These are phyloP conservation scores for Muraenolepis orangiensis DNA, from an alignment of 2,797 vertebrate genomes.

Conservation along the genomic window DNA sequence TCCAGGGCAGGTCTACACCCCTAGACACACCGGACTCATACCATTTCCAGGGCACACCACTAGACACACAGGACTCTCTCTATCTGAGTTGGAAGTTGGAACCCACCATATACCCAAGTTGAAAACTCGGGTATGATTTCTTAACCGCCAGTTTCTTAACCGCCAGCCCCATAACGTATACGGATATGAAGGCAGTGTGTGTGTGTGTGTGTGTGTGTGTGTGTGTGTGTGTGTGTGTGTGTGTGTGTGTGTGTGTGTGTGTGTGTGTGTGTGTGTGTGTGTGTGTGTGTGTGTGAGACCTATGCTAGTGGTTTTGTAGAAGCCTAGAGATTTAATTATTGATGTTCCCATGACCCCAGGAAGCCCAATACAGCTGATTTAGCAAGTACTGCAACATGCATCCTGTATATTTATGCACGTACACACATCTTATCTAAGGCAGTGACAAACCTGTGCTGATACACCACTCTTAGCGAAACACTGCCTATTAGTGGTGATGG, in stretches of 20 bases:
- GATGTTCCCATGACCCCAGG: conserved; percentile 62
- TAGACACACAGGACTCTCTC: too few relatives aligned
- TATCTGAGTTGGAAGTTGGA: too few relatives aligned
- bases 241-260: neutral
- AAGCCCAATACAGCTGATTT: conserved; percentile 52
- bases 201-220: too few relatives aligned
- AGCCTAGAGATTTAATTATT: conserved; percentile 72
- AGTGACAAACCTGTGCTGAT: neutral
- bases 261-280: conserved; percentile 8
- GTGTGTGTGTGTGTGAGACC: conserved; percentile 31
- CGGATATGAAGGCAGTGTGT: neutral
- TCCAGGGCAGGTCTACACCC: too few relatives aligned
- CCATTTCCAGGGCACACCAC: too few relatives aligned
- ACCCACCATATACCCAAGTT: too few relatives aligned
- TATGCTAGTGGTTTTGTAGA: conserved; percentile 55
- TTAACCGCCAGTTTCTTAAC: too few relatives aligned
- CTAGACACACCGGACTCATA: too few relatives aligned
- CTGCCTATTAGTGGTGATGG: neutral
- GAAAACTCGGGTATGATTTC: too few relatives aligned
- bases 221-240: too few relatives aligned
- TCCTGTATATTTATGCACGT: conserved; percentile 1
- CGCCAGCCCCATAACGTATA: too few relatives aligned
- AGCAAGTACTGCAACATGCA: conserved; percentile 31
- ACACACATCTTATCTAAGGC: conserved; percentile 19
- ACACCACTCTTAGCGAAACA: neutral